phyloP scores from a whole-genome alignment of 2,797 vertebrate species.

The Acipenser transmontanus region DNA sequence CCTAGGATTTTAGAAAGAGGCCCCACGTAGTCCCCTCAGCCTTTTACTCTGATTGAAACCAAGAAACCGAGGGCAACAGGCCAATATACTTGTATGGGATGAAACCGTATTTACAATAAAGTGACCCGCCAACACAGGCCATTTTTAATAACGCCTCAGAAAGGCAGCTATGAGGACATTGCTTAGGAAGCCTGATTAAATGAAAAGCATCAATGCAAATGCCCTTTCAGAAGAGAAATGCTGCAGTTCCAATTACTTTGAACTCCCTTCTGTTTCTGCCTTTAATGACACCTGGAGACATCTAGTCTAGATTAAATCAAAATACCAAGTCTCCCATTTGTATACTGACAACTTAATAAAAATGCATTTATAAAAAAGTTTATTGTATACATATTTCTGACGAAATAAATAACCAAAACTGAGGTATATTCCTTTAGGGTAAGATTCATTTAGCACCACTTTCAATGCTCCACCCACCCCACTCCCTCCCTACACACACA shows the following conservation, averaged over 20 bases:
- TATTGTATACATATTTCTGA: too few species aligned
- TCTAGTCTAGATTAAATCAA: slow-evolving; percentile 1
- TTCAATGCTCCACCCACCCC: too few species aligned
- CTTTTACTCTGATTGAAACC: too few species aligned
- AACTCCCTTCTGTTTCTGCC: background rate
- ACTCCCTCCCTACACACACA: too few species aligned
- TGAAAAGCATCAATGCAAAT: slow-evolving; percentile 1
- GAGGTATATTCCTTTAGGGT: too few species aligned
- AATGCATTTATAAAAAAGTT: too few species aligned
- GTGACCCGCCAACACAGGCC: background rate
- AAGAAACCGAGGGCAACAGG: background rate
- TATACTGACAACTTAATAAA: too few species aligned
- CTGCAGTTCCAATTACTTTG: background rate
- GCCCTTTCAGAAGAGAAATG: background rate
- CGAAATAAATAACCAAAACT: too few species aligned
- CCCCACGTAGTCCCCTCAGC: too few species aligned
- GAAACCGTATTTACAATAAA: background rate
- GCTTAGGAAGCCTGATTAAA: slow-evolving; percentile 1
- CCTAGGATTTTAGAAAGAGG: too few species aligned
- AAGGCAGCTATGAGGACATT: background rate
- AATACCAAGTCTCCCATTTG: background rate
- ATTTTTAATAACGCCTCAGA: background rate
- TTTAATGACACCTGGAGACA: slow-evolving; percentile 1
- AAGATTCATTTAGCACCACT: too few species aligned
- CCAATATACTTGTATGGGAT: background rate